Evolutionary conservation across 2,113 vertebrate genomes (phyloP), one percentile per base, ranked within the genome.

Genomic region (Limnothrissa miodon): DNA sequence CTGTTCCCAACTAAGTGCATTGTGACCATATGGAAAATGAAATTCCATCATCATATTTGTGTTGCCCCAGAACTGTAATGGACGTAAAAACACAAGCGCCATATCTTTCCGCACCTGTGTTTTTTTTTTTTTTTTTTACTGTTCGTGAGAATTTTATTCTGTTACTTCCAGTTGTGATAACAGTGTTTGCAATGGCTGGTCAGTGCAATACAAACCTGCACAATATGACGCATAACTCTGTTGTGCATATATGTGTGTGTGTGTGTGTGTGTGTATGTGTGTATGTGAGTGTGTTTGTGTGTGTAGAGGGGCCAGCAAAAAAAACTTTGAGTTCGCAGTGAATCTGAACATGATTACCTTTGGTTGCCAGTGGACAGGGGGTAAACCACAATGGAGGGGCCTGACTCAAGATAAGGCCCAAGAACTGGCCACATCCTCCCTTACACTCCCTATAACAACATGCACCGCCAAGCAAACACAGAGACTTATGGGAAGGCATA

Each of bases 11-110:
- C 74, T 81, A 53, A 81, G 25, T 25, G 83, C 42, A 89, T 82
- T 81, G 88, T 85, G 70, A 82, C 80, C 85, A 85, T 85, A 90
- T 88, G 87, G 85, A 82, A 84, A 82, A 87, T 80, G 33, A 46
- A 5, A 80, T 86, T 88, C 42, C 53, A 83, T 45, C 79, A 70
- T 21, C 44, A 78, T 79, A 39, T 13, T 53, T 78, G 11, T 19
- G 87, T 78, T 82, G 79, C 42, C 53, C 0, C 42, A 80, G 80
- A 80, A 21, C 80, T 83, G 48, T 39, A 81, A 80, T 53, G 45
- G 59, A 62, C 0, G n/a, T 29, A 62, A 25, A 62, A 62, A 62
- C 25, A 62, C 23, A 7, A 11, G 8, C 1, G n/a, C 59, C n/a
- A 15, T 36, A 13, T 36, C 25, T 39, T 74, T 74, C 29, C 36